These are phyloP conservation scores for Vollenhovia emeryi DNA, from an alignment of 1,140 invertebrate genomes.

Conservation along the genomic window DNA sequence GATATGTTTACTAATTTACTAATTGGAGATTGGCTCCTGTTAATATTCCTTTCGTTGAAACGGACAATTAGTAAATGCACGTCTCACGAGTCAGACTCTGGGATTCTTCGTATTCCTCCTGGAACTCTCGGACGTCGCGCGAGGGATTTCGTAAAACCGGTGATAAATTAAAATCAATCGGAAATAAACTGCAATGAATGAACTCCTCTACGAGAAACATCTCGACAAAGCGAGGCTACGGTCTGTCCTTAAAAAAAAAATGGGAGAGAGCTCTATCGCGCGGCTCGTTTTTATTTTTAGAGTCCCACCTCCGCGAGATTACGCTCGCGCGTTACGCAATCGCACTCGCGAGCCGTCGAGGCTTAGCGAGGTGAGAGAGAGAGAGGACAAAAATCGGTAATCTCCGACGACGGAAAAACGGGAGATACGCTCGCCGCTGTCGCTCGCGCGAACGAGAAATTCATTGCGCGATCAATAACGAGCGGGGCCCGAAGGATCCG, in stretches of 20 bases:
- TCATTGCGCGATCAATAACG: constrained; percentile 49
- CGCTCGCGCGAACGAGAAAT: constrained; percentile 19
- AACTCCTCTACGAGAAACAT: background rate
- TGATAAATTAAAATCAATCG: background rate
- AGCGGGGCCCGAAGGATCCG: background rate
- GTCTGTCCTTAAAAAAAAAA: background rate
- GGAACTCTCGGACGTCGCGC: background rate
- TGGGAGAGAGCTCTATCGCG: background rate
- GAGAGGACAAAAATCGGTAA: background rate
- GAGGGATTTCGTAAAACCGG: background rate
- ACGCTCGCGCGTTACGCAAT: constrained; percentile 31
- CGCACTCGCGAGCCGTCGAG: background rate
- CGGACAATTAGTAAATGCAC: background rate
- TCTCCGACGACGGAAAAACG: background rate
- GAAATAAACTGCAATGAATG: background rate
- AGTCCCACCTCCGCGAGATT: constrained; percentile 18
- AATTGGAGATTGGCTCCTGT: background rate
- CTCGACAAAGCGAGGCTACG: background rate
- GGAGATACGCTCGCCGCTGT: background rate
- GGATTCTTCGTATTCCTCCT: background rate
- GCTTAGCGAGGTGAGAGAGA: background rate
- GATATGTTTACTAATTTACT: background rate
- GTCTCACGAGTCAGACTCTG: too few species aligned
- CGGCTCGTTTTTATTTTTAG: constrained; percentile 42
- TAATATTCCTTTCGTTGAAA: background rate